phyloP scores from a whole-genome alignment of 2,888 invertebrate species.

The Diarsia mendica region DNA sequence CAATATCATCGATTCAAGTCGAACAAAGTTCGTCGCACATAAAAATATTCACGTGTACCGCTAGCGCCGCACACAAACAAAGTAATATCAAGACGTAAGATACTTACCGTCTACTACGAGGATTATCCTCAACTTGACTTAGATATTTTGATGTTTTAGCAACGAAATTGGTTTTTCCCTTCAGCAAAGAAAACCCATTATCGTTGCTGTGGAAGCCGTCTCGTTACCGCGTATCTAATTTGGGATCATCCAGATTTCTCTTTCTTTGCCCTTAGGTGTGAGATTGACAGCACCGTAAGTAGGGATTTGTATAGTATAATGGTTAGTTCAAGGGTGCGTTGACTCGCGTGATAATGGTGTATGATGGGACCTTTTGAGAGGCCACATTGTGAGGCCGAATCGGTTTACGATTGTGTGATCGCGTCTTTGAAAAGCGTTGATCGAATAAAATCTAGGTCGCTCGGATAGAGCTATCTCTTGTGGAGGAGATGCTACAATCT shows the following conservation, averaged over 20 bases:
- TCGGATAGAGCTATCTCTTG: slow-evolving; percentile 43
- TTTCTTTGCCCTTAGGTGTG: slow-evolving; percentile 77
- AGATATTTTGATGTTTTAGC: slow-evolving; percentile 85
- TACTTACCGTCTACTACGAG: slow-evolving; percentile 78
- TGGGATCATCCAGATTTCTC: slow-evolving; percentile 83
- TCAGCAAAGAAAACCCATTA: slow-evolving; percentile 84
- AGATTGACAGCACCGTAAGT: slow-evolving; percentile 78
- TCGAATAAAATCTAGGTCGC: slow-evolving; percentile 61
- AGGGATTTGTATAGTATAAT: slow-evolving; percentile 78
- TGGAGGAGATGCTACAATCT: slow-evolving; percentile 47
- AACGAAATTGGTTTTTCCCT: slow-evolving; percentile 84
- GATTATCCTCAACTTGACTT: slow-evolving; percentile 84
- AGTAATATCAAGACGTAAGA: slow-evolving; percentile 79
- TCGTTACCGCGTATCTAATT: slow-evolving; percentile 84
- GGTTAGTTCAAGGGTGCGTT: slow-evolving; percentile 68
- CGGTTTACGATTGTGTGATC: slow-evolving; percentile 61
- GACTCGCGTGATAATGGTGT: slow-evolving; percentile 67
- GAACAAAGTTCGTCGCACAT: slow-evolving; percentile 59
- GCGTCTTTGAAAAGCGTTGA: slow-evolving; percentile 45
- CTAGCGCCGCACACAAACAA: slow-evolving; percentile 69
- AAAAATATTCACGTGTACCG: slow-evolving; percentile 62
- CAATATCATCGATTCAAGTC: slow-evolving; percentile 60
- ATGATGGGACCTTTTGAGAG: slow-evolving; percentile 62
- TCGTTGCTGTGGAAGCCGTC: slow-evolving; percentile 75
- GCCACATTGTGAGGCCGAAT: slow-evolving; percentile 62